These are phyloP conservation scores for Psilopogon haemacephalus DNA, from an alignment of 2,113 vertebrate species.

Conservation along the genomic window DNA sequence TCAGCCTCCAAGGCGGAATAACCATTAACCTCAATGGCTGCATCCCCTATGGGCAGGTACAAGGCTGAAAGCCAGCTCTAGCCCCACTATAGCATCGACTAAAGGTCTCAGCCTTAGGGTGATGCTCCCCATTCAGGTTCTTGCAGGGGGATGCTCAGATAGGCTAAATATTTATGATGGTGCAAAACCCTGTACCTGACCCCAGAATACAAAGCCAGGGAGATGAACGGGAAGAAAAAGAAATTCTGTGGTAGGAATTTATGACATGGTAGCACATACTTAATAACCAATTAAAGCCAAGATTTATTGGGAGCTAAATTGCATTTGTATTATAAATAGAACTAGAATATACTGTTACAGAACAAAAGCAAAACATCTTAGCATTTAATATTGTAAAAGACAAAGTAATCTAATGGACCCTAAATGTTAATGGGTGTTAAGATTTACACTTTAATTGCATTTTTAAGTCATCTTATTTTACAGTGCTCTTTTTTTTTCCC, in stretches of 20 bases:
- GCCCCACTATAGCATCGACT: not conserved
- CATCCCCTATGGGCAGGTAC: not conserved
- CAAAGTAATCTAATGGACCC: constrained; percentile 72
- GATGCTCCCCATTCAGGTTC: not conserved
- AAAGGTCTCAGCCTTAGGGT: not conserved
- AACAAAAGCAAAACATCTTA: constrained; percentile 58
- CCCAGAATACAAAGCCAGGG: not conserved
- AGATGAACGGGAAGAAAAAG: not conserved
- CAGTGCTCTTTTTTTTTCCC: constrained; percentile 67
- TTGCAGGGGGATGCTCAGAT: not conserved
- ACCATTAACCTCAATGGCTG: fast-evolving
- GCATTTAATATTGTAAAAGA: constrained; percentile 71
- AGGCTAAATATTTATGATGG: not conserved
- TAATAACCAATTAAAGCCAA: constrained; percentile 74
- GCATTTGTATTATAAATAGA: constrained; percentile 66
- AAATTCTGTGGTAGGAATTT: constrained; percentile 14
- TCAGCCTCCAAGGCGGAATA: not conserved
- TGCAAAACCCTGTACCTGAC: not conserved
- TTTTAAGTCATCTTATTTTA: constrained; percentile 57
- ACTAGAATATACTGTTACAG: constrained; percentile 50
- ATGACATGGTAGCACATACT: constrained; percentile 38
- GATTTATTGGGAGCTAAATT: constrained; percentile 70
- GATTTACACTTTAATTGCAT: constrained; percentile 78
- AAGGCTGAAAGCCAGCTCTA: not conserved
- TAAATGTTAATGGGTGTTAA: constrained; percentile 72